Evolutionary conservation across 2,888 invertebrate species (phyloP).

Genomic region (Lamproptera curius): DNA sequence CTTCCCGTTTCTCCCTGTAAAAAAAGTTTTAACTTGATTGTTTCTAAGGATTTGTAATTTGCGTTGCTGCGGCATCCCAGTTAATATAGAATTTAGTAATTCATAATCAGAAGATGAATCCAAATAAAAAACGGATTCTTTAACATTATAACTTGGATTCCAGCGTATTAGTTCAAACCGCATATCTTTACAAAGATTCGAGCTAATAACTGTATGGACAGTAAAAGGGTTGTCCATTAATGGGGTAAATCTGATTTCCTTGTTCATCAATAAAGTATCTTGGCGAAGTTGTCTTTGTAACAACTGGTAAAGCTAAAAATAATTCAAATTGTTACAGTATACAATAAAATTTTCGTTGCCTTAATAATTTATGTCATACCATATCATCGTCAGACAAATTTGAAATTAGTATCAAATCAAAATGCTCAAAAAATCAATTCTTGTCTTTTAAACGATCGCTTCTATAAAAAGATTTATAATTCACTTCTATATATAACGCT

Average conservation of each 20-base stretch:
- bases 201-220: too few species aligned
- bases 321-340: neutral
- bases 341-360: too few species aligned
- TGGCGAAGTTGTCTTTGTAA: constrained; percentile 29
- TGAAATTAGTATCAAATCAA: constrained; percentile 31
- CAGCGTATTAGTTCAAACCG: constrained; percentile 33
- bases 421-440: constrained; percentile 19
- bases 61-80: constrained; percentile 30
- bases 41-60: too few species aligned
- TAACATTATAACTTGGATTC: constrained; percentile 25
- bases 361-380: constrained; percentile 30
- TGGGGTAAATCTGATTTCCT: constrained; percentile 26
- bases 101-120: constrained; percentile 32
- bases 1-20: constrained; percentile 41
- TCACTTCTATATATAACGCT: constrained; percentile 24
- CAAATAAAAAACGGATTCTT: constrained; percentile 33
- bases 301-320: constrained; percentile 35
- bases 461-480: constrained; percentile 22
- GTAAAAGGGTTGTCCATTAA: too few species aligned
- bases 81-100: constrained; percentile 28
- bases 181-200: constrained; percentile 18
- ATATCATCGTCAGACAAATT: too few species aligned
- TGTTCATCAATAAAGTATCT: constrained; percentile 36
- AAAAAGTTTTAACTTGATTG: too few species aligned
- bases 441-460: constrained; percentile 18